These are phyloP conservation scores for Pseudoatta argentina DNA, from an alignment of 1,140 invertebrate species.

Conservation along the genomic window DNA sequence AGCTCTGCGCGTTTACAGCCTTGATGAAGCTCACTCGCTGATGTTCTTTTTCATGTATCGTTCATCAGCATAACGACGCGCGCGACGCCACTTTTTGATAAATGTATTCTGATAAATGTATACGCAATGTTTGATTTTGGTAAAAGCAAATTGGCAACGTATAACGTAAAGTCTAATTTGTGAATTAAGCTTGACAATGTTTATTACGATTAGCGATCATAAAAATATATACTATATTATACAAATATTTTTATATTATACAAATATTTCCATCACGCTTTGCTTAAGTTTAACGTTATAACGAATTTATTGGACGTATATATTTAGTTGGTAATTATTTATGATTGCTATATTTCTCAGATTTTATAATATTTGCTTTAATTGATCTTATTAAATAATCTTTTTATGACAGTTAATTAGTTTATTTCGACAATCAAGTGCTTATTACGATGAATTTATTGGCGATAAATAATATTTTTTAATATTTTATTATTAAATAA, in stretches of 20 bases:
- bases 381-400: background rate
- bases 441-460: background rate
- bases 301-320: background rate
- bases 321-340: background rate
- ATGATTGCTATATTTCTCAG: background rate
- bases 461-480: background rate
- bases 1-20: slow-evolving; percentile 17
- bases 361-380: slow-evolving; percentile 2
- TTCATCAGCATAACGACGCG: background rate
- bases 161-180: background rate
- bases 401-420: background rate
- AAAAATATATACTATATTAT: background rate
- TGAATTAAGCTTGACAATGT: background rate
- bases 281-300: background rate
- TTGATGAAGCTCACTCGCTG: slow-evolving; percentile 24
- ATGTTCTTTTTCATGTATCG: slow-evolving; percentile 5
- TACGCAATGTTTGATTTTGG: slow-evolving; percentile 11
- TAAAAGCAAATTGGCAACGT: background rate
- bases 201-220: background rate
- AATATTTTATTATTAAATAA: slow-evolving; percentile 16
- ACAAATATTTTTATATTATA: background rate
- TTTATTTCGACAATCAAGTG: background rate
- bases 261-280: background rate
- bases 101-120: background rate
- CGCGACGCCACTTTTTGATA: background rate